phyloP scores from a whole-genome alignment of 2,797 vertebrate genomes.

The Neosilurus mollespiculum region DNA sequence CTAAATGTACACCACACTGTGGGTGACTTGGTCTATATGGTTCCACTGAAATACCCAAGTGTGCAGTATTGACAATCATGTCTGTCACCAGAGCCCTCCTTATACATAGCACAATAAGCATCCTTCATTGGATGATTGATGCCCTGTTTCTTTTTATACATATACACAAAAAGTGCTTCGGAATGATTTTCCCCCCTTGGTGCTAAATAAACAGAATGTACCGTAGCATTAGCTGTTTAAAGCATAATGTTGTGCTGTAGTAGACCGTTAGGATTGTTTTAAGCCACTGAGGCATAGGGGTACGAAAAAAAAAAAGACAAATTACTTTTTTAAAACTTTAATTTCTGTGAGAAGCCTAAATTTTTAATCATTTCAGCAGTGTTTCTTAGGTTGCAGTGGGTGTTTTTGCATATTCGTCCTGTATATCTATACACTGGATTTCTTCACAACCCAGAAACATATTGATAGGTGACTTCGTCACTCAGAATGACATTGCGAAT shows the following conservation, averaged over 20 bases:
- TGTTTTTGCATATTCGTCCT: neutral
- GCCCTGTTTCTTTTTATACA: neutral
- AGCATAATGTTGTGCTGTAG: slow-evolving; percentile 13
- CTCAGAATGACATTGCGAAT: neutral
- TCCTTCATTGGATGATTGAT: neutral
- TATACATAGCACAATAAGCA: neutral
- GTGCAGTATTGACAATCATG: neutral
- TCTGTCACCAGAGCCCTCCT: neutral
- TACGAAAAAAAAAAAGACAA: slow-evolving; percentile 16
- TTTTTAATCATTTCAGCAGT: neutral
- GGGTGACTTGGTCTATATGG: neutral
- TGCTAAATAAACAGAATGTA: neutral
- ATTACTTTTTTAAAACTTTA: slow-evolving; percentile 8
- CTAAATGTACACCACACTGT: neutral
- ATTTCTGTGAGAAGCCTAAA: neutral
- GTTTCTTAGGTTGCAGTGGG: neutral
- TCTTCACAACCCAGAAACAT: neutral
- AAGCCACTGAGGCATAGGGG: neutral
- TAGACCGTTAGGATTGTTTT: neutral
- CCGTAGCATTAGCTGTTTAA: slow-evolving; percentile 10
- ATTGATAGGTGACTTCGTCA: neutral
- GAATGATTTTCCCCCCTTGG: slow-evolving; percentile 1
- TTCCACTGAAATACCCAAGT: neutral
- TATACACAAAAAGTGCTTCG: neutral
- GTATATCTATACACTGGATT: neutral